Evolutionary conservation across 1,140 invertebrate genomes (phyloP).

Genomic region (Zophobas morio): DNA sequence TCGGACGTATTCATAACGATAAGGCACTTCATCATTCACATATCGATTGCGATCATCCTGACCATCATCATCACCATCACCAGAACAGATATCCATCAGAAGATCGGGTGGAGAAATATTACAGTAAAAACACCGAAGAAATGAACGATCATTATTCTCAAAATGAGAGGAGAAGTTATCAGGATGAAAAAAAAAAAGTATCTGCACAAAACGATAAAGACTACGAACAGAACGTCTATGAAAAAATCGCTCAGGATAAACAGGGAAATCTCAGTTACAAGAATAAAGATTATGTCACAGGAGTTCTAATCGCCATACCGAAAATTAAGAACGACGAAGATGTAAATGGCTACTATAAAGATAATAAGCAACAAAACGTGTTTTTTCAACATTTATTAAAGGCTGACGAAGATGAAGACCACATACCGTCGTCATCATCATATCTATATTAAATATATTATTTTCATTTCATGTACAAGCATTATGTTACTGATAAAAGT

Average conservation of each 20-base stretch:
- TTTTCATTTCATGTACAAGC: too few relatives aligned
- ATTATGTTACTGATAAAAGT: too few relatives aligned
- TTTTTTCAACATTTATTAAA: slow-evolving; percentile 12
- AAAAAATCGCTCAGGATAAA: slow-evolving; percentile 27
- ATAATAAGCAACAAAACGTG: slow-evolving; percentile 28
- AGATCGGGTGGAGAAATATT: not conserved
- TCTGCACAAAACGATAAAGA: not conserved
- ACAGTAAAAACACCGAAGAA: slow-evolving; percentile 22
- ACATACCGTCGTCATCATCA: slow-evolving; percentile 4
- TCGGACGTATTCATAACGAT: not conserved
- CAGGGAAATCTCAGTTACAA: not conserved
- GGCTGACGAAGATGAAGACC: slow-evolving; percentile 12
- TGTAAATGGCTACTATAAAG: slow-evolving; percentile 5
- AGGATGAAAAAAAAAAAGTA: not conserved
- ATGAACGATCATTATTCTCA: not conserved
- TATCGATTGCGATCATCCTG: not conserved
- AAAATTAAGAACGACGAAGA: slow-evolving; percentile 16
- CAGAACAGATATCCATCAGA: slow-evolving; percentile 1
- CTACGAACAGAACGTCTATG: not conserved
- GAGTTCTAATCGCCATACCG: slow-evolving; percentile 30
- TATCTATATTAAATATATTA: not conserved
- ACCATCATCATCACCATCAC: slow-evolving; percentile 5
- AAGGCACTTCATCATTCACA: not conserved
- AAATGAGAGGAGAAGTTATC: not conserved
- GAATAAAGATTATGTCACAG: slow-evolving; percentile 35